These are phyloP conservation scores for Psittacula cyanocephala DNA, from an alignment of 2,113 vertebrate genomes.

Conservation along the genomic window DNA sequence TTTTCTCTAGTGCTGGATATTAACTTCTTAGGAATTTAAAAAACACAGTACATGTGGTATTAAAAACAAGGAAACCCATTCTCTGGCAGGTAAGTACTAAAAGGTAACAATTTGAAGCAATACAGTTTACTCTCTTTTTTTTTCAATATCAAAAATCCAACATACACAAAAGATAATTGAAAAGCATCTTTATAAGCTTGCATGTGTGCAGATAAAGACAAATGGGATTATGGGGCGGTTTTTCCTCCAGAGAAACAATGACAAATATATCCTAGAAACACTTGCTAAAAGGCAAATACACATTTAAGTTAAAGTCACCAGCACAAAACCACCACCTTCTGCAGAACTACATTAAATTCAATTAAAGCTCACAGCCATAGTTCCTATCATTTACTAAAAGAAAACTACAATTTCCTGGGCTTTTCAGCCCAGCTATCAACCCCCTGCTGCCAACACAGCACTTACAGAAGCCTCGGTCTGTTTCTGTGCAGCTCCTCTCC, in stretches of 20 bases:
- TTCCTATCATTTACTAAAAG: neutral
- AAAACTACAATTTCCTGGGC: neutral
- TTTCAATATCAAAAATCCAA: neutral
- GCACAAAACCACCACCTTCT: neutral
- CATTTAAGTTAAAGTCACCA: neutral
- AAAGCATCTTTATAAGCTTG: neutral
- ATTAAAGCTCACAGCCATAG: neutral
- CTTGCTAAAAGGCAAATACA: neutral
- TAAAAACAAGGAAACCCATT: neutral
- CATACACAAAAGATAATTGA: neutral
- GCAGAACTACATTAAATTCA: neutral
- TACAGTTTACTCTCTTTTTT: neutral
- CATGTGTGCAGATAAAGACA: neutral
- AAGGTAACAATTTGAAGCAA: neutral
- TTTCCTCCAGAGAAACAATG: neutral
- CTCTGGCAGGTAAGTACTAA: neutral
- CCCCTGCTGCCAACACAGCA: neutral
- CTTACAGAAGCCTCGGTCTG: conserved; percentile 24
- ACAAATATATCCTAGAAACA: neutral
- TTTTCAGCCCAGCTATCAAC: neutral
- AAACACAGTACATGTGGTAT: neutral
- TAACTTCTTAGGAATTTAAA: neutral
- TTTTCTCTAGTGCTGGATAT: neutral
- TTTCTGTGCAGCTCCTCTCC: conserved; percentile 29
- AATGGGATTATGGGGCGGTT: neutral